Percentiles rank a stretch among this genome's conserved stretches.
These are phyloP conservation scores for Borostomias antarcticus DNA, from an alignment of 2,797 vertebrate species.

Conservation along the genomic window DNA sequence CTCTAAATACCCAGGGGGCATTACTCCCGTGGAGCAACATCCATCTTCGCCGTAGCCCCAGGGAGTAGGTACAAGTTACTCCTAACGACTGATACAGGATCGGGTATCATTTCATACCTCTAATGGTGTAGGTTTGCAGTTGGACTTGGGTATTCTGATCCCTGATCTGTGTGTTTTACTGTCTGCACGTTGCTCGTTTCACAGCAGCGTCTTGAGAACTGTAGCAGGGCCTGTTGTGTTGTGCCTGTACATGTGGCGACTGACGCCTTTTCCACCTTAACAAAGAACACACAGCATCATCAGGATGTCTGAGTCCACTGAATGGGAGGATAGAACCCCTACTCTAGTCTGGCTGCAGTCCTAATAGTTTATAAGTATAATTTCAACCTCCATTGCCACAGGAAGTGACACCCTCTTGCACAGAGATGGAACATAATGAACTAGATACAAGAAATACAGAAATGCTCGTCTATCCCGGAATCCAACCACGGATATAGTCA, in stretches of 20 bases:
- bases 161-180: constrained; percentile 2
- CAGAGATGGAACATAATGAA: not conserved
- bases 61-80: not conserved
- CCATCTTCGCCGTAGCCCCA: constrained; percentile 80
- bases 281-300: not conserved
- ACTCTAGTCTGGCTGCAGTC: not conserved
- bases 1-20: constrained; percentile 74
- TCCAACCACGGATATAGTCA: too few relatives aligned
- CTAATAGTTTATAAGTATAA: too few relatives aligned
- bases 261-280: not conserved
- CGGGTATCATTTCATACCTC: constrained; percentile 34
- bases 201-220: not conserved
- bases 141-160: constrained; percentile 15
- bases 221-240: not conserved
- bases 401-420: too few relatives aligned
- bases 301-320: not conserved
- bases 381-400: too few relatives aligned
- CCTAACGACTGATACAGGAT: constrained; percentile 16
- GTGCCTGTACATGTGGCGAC: not conserved
- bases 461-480: not conserved
- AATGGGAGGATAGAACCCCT: not conserved
- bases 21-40: constrained; percentile 72
- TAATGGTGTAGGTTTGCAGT: constrained; percentile 15
- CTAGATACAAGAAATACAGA: not conserved
- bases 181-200: too few relatives aligned